Evolutionary conservation across 2,113 vertebrate species (phyloP), one percentile per base, ranked within the genome.

Genomic region (Triplophysa siluroides): DNA sequence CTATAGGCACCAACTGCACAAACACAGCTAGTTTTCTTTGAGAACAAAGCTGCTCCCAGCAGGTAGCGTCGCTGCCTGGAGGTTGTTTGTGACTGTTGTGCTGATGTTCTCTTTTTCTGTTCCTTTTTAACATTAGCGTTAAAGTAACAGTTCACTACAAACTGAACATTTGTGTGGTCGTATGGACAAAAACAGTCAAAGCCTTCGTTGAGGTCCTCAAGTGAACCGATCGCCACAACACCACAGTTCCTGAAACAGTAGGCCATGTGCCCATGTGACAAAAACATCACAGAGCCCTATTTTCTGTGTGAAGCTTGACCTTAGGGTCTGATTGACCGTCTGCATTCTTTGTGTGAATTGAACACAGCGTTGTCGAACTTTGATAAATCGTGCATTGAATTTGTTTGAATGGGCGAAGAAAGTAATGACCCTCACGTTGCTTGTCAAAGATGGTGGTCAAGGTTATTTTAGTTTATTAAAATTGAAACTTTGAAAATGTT

Each of bases 31-130:
- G 12, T 60, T 72, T 23, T 73, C 12, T 5, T 60, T 38, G 21
- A 43, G 54, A 73, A n/a, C 54, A 41, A 73, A 73, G 38, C 29
- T 60, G 54, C 29, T 41, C n/a, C 23, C 54, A 23, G 52, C 26
- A 73, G 33, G 54, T 4, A 41, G 19, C 4, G 26, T n/a, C 38
- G 7, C 50, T 6, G 50, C n/a, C 18, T 56, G 14, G 12, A 14
- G 13, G 45, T 3, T 24, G n/a, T 47, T 47, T 68, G 41, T 47
- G 41, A 21, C 41, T 47, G 21, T 23, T 47, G 41, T 21, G 43
- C n/a, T 47, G 21, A 45, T 67, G 65, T 6, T 67, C 13, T 45
- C 14, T 14, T 52, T 12, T 47, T 11, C 4, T 9, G 45, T 50
- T 50, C 41, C 18, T 66, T 43, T 11, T 5, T 13, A 5, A 9